Evolutionary conservation across 2,113 vertebrate species (phyloP).

Genomic region (Colistium nudipinnis): DNA sequence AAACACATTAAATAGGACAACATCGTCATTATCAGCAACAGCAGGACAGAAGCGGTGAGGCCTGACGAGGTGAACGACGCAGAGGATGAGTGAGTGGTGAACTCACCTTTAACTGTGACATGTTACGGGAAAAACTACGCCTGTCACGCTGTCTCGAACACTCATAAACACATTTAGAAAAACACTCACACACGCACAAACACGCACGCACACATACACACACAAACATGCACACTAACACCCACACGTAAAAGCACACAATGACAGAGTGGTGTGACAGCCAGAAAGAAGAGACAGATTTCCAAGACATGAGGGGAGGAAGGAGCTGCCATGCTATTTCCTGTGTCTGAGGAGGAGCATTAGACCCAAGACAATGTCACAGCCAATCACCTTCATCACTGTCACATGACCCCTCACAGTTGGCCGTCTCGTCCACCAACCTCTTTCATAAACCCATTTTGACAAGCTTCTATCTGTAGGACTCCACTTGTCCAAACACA

Average conservation of each 20-base stretch:
- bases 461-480: conserved; percentile 52
- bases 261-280: conserved; percentile 24
- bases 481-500: conserved; percentile 55
- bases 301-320: conserved; percentile 16
- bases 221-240: conserved; percentile 16
- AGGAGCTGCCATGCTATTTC: conserved; percentile 49
- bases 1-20: no score
- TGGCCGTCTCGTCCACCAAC: conserved; percentile 27
- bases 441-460: conserved; percentile 40
- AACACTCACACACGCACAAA: conserved; percentile 23
- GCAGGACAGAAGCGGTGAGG: no score
- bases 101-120: conserved; percentile 1
- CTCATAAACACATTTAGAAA: background rate
- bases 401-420: conserved; percentile 62
- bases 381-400: conserved; percentile 71
- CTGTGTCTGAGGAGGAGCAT: conserved; percentile 67
- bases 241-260: no score
- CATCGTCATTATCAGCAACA: background rate
- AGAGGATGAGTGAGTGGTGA: background rate
- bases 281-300: conserved; percentile 39
- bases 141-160: no score
- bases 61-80: no score
- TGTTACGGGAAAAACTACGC: conserved; percentile 10
- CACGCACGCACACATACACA: conserved; percentile 17
- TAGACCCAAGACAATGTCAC: conserved; percentile 73